Conservation (phyloP, 2,113 vertebrate species). For the Telmatochromis sp. region DNA sequence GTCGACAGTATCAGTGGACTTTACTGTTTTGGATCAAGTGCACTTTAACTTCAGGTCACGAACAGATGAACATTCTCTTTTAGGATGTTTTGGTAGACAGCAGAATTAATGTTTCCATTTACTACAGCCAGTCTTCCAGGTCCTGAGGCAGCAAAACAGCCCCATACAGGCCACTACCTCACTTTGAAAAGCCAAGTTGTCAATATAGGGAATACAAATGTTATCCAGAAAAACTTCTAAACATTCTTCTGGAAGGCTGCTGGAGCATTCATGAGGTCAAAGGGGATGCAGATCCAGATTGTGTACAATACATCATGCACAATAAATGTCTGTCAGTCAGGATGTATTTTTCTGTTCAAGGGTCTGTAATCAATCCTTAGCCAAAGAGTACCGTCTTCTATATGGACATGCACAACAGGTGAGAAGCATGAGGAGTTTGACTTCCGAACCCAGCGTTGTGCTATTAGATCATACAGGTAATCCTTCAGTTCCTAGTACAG, state of each 20-base stretch:
- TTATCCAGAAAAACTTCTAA: not conserved
- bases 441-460: not conserved
- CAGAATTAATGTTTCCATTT: not conserved
- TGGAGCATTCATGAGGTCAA: not conserved
- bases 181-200: not conserved
- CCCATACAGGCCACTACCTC: not conserved
- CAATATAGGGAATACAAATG: slow-evolving; percentile 9
- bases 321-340: not conserved
- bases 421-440: not conserved
- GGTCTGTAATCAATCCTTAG: not conserved
- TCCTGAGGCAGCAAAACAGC: not conserved
- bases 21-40: not conserved
- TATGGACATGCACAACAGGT: not conserved
- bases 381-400: not conserved
- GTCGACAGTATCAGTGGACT: not conserved
- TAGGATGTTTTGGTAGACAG: not conserved
- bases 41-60: not conserved
- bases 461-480: not conserved
- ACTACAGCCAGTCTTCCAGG: not conserved
- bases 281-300: not conserved
- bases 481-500: not conserved
- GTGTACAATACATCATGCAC: not conserved
- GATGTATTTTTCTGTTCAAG: not conserved
- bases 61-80: not conserved
- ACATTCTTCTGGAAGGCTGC: not conserved